A percentile compares a stretch with the other conserved stretches of the same genome.
Evolutionary conservation across 2,888 invertebrate genomes (phyloP).

Genomic region (Sialis lutaria): DNA sequence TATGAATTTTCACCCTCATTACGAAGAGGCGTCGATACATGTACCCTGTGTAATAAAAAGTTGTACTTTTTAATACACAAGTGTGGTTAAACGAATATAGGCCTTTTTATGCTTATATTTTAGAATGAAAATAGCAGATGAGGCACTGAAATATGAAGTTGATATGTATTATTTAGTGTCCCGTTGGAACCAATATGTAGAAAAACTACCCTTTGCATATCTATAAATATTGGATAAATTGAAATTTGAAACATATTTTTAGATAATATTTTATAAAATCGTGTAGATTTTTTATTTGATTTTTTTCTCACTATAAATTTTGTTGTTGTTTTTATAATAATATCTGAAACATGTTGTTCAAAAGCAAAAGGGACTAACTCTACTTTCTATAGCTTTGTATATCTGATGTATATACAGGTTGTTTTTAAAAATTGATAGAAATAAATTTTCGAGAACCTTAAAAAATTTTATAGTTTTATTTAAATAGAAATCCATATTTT

Average conservation of each 20-base stretch:
- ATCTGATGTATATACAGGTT: too few species aligned
- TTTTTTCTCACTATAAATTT: not conserved
- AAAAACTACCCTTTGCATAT: not conserved
- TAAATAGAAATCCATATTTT: too few species aligned
- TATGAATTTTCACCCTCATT: constrained; percentile 6
- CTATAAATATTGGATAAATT: not conserved
- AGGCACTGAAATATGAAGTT: not conserved
- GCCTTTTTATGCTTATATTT: too few species aligned
- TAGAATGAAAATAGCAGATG: too few species aligned
- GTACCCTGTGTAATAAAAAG: not conserved
- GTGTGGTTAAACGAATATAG: too few species aligned
- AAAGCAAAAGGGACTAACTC: too few species aligned
- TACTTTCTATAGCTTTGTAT: too few species aligned
- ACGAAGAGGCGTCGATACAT: not conserved
- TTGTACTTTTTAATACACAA: not conserved
- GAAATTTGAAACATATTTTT: not conserved
- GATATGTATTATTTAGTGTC: constrained; percentile 1
- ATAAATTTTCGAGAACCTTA: too few species aligned
- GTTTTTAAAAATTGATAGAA: too few species aligned
- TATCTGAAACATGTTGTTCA: not conserved
- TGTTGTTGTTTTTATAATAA: not conserved
- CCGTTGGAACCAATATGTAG: constrained; percentile 4
- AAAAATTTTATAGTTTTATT: too few species aligned
- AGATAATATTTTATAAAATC: too few species aligned
- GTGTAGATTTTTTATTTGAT: not conserved